A percentile compares a stretch with the other conserved stretches of the same genome.
phyloP scores from a whole-genome alignment of 1,140 invertebrate species.

The Macrotrachela quadricornifera region DNA sequence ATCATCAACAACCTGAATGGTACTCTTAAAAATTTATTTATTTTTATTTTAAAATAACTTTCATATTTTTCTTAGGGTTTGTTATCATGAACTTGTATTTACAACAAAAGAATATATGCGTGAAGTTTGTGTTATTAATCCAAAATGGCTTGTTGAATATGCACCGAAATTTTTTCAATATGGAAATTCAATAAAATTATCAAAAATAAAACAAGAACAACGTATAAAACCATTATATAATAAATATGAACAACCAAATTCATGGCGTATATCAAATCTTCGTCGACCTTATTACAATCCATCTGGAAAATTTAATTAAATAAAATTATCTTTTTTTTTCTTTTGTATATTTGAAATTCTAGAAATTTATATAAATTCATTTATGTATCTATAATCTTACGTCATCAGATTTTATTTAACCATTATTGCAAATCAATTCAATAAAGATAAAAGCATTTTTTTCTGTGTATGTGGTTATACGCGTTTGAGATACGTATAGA shows the following conservation, averaged over 20 bases:
- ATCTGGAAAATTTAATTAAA: constrained; percentile 8
- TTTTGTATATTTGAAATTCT: too few species aligned
- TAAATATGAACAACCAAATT: constrained; percentile 96
- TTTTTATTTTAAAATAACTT: too few species aligned
- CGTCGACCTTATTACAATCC: constrained; percentile 36
- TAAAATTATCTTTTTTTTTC: background rate
- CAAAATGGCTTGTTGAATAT: constrained; percentile 97
- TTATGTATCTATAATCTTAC: too few species aligned
- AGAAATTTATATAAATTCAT: too few species aligned
- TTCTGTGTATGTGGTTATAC: too few species aligned
- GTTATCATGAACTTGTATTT: constrained; percentile 87
- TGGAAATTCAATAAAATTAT: constrained; percentile 92
- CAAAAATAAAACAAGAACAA: constrained; percentile 98
- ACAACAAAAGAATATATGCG: constrained; percentile 99
- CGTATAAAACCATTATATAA: constrained; percentile 89
- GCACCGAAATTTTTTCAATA: constrained; percentile 97
- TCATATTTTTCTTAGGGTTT: too few species aligned
- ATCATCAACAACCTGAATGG: constrained; percentile 95
- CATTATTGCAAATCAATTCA: too few species aligned
- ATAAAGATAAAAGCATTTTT: too few species aligned
- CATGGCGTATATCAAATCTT: constrained; percentile 91
- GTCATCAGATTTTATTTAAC: too few species aligned
- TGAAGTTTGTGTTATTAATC: constrained; percentile 92
- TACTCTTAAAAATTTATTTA: too few species aligned
- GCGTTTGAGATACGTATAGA: too few species aligned